Conservation (phyloP, 2,888 invertebrate species). For the Dryobotodes eremita region DNA sequence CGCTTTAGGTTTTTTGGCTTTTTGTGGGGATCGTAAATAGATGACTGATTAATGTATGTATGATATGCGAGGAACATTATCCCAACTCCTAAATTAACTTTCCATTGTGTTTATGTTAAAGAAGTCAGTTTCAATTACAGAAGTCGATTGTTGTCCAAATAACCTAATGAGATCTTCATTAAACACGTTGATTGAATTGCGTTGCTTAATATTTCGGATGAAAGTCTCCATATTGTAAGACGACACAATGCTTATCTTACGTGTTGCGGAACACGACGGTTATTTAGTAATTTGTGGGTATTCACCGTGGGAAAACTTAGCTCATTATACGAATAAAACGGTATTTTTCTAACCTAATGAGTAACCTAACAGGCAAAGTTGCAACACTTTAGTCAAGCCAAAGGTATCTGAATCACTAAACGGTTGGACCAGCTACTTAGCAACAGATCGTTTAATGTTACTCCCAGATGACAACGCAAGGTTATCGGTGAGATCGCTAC, state of each 20-base stretch:
- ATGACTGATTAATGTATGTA: not conserved
- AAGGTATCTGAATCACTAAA: slow-evolving; percentile 38
- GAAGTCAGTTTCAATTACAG: not conserved
- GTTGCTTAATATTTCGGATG: slow-evolving; percentile 44
- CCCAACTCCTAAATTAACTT: not conserved
- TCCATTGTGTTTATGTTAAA: not conserved
- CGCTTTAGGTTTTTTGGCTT: not conserved
- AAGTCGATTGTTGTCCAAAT: slow-evolving; percentile 26
- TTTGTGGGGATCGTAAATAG: not conserved
- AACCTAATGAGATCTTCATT: slow-evolving; percentile 20
- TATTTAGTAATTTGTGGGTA: slow-evolving; percentile 64
- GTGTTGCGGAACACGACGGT: slow-evolving; percentile 52
- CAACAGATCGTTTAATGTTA: slow-evolving; percentile 39
- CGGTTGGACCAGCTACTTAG: slow-evolving; percentile 41
- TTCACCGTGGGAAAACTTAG: slow-evolving; percentile 64
- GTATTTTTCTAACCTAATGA: slow-evolving; percentile 58
- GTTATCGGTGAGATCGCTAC: slow-evolving; percentile 65
- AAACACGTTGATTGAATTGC: slow-evolving; percentile 23
- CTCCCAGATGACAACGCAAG: slow-evolving; percentile 54
- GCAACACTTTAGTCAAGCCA: slow-evolving; percentile 39
- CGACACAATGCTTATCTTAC: slow-evolving; percentile 58
- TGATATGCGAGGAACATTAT: not conserved
- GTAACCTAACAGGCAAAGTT: slow-evolving; percentile 46
- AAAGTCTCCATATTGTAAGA: slow-evolving; percentile 52
- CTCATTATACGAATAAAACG: slow-evolving; percentile 59